Evolutionary conservation across 2,888 invertebrate species (phyloP).

Genomic region (Trichogramma evanescens): DNA sequence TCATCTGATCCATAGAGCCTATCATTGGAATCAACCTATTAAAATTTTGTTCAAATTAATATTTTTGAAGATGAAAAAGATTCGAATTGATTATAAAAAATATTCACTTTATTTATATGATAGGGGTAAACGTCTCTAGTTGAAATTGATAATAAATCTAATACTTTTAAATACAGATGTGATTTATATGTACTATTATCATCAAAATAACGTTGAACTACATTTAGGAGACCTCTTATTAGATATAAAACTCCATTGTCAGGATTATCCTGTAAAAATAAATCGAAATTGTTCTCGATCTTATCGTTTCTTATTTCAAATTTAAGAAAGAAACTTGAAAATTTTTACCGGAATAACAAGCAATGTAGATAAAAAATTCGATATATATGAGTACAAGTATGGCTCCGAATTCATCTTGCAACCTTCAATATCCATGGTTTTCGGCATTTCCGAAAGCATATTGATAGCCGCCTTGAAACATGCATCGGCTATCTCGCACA

Average conservation of each 20-base stretch:
- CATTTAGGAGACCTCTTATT: conserved; percentile 72
- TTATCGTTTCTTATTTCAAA: background rate
- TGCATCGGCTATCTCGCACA: conserved; percentile 67
- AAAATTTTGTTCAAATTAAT: conserved; percentile 8
- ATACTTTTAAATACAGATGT: conserved; percentile 64
- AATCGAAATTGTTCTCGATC: background rate
- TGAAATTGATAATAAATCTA: conserved; percentile 72
- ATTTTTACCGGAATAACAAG: conserved; percentile 70
- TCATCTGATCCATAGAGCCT: conserved; percentile 82
- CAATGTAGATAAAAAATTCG: conserved; percentile 74
- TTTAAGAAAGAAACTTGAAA: background rate
- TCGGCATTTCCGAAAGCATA: conserved; percentile 71
- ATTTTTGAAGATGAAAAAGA: background rate
- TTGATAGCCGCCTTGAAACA: conserved; percentile 85
- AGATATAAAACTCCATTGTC: conserved; percentile 81
- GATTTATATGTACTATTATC: conserved; percentile 61
- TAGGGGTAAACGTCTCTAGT: conserved; percentile 79
- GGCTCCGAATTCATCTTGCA: conserved; percentile 67
- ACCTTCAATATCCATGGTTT: conserved; percentile 64
- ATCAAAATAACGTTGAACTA: conserved; percentile 68
- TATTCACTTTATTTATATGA: conserved; percentile 61
- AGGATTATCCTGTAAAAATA: conserved; percentile 67
- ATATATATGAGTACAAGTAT: conserved; percentile 63
- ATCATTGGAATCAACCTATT: conserved; percentile 85
- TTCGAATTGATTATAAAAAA: background rate